Evolutionary conservation across 2,113 vertebrate genomes (phyloP).

Genomic region (Arizona elegans): DNA sequence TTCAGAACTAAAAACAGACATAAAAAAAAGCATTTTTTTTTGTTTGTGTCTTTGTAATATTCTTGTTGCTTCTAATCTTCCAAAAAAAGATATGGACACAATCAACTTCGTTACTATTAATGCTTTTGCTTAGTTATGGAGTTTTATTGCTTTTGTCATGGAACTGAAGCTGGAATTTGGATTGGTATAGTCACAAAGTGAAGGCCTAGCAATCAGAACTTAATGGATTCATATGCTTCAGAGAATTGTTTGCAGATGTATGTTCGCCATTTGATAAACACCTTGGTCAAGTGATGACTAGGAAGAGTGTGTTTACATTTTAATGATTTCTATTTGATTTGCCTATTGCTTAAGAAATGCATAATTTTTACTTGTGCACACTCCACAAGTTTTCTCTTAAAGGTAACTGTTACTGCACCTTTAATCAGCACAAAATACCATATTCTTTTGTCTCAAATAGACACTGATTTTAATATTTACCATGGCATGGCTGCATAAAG

Average conservation of each 20-base stretch:
- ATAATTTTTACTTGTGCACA: not conserved
- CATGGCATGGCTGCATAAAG: not conserved
- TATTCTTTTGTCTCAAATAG: not conserved
- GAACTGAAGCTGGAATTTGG: not conserved
- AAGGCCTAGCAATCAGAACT: not conserved
- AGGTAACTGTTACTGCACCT: not conserved
- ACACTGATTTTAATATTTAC: not conserved
- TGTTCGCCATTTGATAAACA: not conserved
- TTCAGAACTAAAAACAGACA: slow-evolving; percentile 34
- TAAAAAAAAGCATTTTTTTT: not conserved
- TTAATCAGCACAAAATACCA: not conserved
- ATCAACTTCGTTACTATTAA: not conserved
- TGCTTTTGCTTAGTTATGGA: not conserved
- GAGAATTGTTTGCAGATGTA: not conserved
- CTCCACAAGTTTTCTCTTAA: not conserved
- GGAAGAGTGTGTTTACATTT: not conserved
- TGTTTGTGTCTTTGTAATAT: not conserved
- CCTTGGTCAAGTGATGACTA: not conserved
- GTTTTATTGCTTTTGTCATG: not conserved
- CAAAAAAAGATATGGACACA: not conserved
- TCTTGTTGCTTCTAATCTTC: not conserved
- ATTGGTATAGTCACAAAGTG: not conserved
- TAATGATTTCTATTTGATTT: not conserved
- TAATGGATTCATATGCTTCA: too few relatives aligned
- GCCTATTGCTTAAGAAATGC: slow-evolving; percentile 14